phyloP scores from a whole-genome alignment of 2,888 invertebrate genomes.

The Charanyca ferruginea region DNA sequence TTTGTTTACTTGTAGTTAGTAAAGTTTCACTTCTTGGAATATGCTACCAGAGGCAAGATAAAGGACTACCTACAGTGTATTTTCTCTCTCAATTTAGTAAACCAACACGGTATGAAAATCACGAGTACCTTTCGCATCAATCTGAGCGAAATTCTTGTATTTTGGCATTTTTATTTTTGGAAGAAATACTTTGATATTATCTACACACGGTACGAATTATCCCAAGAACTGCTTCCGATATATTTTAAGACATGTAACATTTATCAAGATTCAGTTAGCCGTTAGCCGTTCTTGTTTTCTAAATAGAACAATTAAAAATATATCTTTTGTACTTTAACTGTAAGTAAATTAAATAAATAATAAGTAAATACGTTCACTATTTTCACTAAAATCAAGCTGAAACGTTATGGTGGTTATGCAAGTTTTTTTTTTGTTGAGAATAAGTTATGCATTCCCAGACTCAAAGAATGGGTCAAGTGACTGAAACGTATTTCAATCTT shows the following conservation, averaged over 20 bases:
- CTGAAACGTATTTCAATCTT: constrained; percentile 57
- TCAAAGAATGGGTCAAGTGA: constrained; percentile 47
- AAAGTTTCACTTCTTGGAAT: constrained; percentile 9
- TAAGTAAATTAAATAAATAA: too few relatives aligned
- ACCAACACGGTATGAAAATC: constrained; percentile 5
- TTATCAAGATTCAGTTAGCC: neutral
- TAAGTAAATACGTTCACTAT: neutral
- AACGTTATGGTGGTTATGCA: constrained; percentile 13
- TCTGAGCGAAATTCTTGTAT: neutral
- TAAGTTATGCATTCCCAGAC: constrained; percentile 29
- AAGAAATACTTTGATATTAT: too few relatives aligned
- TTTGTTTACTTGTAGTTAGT: constrained; percentile 11
- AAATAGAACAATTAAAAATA: too few relatives aligned
- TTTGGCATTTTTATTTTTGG: neutral
- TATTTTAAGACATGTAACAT: neutral
- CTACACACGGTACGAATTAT: neutral
- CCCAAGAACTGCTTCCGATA: neutral
- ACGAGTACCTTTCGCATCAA: neutral
- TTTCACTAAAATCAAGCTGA: neutral
- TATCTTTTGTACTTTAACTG: too few relatives aligned
- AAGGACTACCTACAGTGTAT: constrained; percentile 1
- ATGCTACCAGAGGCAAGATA: neutral
- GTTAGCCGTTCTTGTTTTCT: too few relatives aligned
- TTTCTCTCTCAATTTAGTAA: neutral
- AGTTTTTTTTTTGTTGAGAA: constrained; percentile 37